Evolutionary conservation across 1,140 invertebrate genomes (phyloP).

Genomic region (Drosophila equinoxialis): DNA sequence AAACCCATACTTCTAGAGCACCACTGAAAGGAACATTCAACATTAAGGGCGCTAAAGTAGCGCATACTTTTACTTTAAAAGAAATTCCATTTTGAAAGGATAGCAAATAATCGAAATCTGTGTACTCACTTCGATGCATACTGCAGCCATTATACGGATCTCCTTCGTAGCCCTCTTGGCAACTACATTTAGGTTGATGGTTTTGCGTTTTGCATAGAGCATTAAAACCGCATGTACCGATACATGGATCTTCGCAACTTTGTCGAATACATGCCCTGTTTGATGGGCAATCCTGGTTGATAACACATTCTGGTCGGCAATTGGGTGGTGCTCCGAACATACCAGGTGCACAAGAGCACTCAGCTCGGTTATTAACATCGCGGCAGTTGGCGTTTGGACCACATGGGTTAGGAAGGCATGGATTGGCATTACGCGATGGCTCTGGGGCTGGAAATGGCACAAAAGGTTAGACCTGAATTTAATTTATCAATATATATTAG

Average conservation of each 20-base stretch:
- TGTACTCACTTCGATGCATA: conserved; percentile 86
- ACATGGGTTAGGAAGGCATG: conserved; percentile 91
- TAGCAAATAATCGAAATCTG: conserved; percentile 43
- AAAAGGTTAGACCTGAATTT: not conserved
- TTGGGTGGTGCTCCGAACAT: conserved; percentile 93
- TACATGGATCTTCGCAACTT: conserved; percentile 91
- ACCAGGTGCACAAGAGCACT: conserved; percentile 90
- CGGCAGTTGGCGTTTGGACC: conserved; percentile 91
- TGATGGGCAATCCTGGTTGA: conserved; percentile 91
- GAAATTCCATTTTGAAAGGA: conserved; percentile 31
- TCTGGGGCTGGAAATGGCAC: conserved; percentile 52
- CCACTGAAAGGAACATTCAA: conserved; percentile 80
- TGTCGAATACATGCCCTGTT: conserved; percentile 90
- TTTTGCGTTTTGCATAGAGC: conserved; percentile 90
- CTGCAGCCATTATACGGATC: conserved; percentile 92
- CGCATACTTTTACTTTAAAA: conserved; percentile 14
- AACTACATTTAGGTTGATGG: conserved; percentile 91
- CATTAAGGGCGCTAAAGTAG: conserved; percentile 50
- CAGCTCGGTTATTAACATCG: conserved; percentile 87
- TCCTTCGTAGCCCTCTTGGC: conserved; percentile 89
- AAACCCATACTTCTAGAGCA: conserved; percentile 59
- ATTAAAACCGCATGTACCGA: conserved; percentile 92
- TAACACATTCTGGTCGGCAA: conserved; percentile 90
- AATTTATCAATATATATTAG: not conserved
- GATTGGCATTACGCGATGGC: conserved; percentile 84